Base-by-base conservation (phyloP, 2,797 vertebrate species). In the Mus minutoides region DNA sequence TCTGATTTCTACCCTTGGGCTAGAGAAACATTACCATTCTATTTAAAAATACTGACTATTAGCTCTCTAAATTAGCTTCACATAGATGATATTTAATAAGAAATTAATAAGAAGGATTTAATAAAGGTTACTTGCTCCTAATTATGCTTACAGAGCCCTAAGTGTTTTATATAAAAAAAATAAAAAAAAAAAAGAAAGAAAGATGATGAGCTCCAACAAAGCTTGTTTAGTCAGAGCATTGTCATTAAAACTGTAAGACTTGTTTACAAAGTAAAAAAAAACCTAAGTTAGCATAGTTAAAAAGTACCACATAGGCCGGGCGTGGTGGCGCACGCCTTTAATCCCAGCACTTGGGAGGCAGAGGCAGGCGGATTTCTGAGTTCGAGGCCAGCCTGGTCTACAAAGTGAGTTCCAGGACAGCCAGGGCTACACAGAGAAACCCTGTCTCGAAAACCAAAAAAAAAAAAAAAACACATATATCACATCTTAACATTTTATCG, bases 91-190 rank as follows among this genome's bases (percentile, higher is more conserved):
- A 90, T 58, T 90, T 64, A 90, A 90, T 90, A 78, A 90, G 88
- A 77, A 90, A 90, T 76, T 88, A 88, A 78, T 78, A 78, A 78
- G 60, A 34, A 89, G 34, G 89, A 79, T 96, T 95, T 95, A 96
- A 62, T 96, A 92, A 96, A 92, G 64, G 75, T 91, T 49, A 80
- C 43, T 91, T 95, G 29, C 37, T 90, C 77, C 92, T 96, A 88
- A 92, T 95, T 95, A 85, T 91, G 67, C 62, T 91, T 78, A 37
- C 73, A 95, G 46, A 84, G 71, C 56, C 62, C 77, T 37, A 52
- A 78, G 17, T 92, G 24, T 76, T 93, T 91, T 91, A 64, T 87
- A 37, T n/a, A n/a, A n/a, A n/a, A n/a, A n/a, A n/a, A n/a, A n/a
- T n/a, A n/a, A n/a, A n/a, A n/a, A n/a, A n/a, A n/a, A n/a, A n/a